A percentile compares a stretch with the other conserved stretches of the same genome.
phyloP scores from a whole-genome alignment of 2,113 vertebrate species.

The Synchiropus splendidus region DNA sequence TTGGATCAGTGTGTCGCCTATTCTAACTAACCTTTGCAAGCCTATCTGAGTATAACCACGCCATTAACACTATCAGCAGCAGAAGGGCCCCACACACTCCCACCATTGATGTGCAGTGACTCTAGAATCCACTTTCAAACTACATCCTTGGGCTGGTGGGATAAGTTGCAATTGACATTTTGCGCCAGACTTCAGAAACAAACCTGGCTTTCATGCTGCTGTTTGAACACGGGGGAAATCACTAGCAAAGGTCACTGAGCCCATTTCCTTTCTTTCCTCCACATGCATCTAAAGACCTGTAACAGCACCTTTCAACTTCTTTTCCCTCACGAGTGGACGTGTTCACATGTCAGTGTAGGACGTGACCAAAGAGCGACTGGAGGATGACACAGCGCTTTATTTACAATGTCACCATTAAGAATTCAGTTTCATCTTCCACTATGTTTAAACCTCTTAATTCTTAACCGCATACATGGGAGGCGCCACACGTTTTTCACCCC shows the following conservation, averaged over 20 bases:
- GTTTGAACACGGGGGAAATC: conserved; percentile 73
- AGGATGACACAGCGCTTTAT: no score
- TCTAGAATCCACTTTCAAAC: conserved; percentile 67
- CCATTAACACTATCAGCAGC: conserved; percentile 10
- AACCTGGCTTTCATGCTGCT: conserved; percentile 72
- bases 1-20: no score
- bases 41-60: no score
- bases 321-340: conserved; percentile 49
- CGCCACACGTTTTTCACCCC: no score
- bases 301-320: conserved; percentile 52
- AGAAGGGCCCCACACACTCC: conserved; percentile 44
- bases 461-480: no score
- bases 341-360: conserved; percentile 49
- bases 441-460: no score
- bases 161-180: conserved; percentile 79
- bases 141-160: conserved; percentile 61
- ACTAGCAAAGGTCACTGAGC: conserved; percentile 73
- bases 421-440: no score
- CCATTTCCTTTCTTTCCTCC: conserved; percentile 68
- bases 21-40: no score
- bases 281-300: conserved; percentile 58
- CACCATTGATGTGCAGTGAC: conserved; percentile 55
- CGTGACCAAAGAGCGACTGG: conserved; percentile 7
- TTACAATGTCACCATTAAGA: no score
- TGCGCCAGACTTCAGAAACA: conserved; percentile 70